phyloP scores from a whole-genome alignment of 2,113 vertebrate genomes.

The Chlamydotis undulata region DNA sequence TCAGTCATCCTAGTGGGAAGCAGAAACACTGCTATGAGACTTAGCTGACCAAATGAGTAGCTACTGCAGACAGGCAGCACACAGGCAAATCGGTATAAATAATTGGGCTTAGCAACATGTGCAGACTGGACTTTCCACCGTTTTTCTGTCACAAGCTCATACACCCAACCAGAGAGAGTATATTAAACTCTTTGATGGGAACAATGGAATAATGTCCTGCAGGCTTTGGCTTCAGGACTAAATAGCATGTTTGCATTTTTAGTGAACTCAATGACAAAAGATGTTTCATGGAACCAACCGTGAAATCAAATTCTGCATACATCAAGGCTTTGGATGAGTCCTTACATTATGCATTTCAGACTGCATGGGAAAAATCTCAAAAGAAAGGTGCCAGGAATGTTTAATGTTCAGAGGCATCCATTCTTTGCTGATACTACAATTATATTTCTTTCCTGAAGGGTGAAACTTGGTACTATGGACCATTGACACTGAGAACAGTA shows the following conservation, averaged over 20 bases:
- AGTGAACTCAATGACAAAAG: slow-evolving; percentile 20
- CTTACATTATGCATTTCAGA: not conserved
- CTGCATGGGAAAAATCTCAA: slow-evolving; percentile 29
- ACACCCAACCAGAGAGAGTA: not conserved
- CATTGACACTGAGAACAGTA: not conserved
- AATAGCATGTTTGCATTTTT: slow-evolving; percentile 28
- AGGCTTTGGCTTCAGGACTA: not conserved
- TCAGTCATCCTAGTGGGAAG: not conserved
- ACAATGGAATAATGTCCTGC: not conserved
- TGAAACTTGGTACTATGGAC: not conserved
- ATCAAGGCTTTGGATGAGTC: slow-evolving; percentile 5
- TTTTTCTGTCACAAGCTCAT: not conserved
- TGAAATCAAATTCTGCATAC: slow-evolving; percentile 57
- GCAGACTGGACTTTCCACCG: not conserved
- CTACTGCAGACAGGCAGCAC: not conserved
- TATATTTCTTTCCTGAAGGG: not conserved
- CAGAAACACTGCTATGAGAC: not conserved
- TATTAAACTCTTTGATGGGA: not conserved
- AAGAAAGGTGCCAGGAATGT: not conserved
- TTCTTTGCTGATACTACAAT: not conserved
- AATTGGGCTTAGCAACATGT: not conserved
- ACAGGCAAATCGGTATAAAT: not conserved
- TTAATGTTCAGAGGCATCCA: not conserved
- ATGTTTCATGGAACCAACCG: slow-evolving; percentile 11
- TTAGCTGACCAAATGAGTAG: not conserved